Conservation (phyloP, 2,113 vertebrate species). For the Pedetes capensis region DNA sequence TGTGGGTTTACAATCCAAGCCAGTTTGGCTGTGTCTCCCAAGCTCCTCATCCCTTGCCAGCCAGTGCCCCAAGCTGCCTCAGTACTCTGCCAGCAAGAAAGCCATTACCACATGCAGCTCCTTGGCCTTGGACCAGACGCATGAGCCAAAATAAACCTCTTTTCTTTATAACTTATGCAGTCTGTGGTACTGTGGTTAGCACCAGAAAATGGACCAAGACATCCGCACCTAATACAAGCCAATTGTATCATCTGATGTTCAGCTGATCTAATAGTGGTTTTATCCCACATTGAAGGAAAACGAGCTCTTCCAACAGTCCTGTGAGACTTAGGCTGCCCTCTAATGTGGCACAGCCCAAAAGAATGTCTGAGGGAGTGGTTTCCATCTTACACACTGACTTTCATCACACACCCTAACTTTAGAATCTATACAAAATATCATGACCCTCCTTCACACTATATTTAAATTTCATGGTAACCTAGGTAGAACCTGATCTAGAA, state of each 20-base stretch:
- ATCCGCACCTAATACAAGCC: not conserved
- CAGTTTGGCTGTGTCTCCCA: not conserved
- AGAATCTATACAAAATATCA: not conserved
- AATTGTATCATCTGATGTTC: not conserved
- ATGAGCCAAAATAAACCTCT: not conserved
- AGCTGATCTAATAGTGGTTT: not conserved
- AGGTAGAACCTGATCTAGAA: not conserved
- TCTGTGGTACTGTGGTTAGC: not conserved
- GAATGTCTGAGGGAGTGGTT: not conserved
- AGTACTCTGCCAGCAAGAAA: not conserved
- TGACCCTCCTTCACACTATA: not conserved
- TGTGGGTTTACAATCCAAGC: not conserved
- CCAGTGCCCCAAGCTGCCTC: not conserved
- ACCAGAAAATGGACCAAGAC: not conserved
- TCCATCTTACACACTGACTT: not conserved
- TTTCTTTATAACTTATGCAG: not conserved
- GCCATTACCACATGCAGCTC: not conserved
- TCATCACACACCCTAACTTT: not conserved
- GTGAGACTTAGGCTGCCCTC: not conserved
- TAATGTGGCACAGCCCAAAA: rapidly evolving
- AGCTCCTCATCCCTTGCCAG: not conserved
- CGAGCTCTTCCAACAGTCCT: not conserved
- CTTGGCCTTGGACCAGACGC: not conserved
- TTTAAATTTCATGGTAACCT: not conserved
- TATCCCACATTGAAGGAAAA: not conserved